Conservation (phyloP, 2,113 vertebrate species). For the Ictalurus furcatus region DNA sequence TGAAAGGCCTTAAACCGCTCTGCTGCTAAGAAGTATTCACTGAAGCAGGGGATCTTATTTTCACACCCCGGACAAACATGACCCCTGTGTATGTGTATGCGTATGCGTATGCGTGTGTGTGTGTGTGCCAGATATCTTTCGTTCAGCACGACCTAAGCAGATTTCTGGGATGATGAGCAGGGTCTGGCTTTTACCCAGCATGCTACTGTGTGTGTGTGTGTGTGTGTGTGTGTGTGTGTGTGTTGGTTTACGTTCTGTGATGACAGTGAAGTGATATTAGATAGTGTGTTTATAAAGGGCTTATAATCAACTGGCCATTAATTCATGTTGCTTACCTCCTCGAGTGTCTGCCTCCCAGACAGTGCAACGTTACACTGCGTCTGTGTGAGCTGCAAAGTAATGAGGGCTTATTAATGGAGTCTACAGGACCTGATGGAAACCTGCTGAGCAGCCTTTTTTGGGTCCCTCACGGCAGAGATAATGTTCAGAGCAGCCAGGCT, state of each 20-base stretch:
- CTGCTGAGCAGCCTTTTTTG: conserved; percentile 62
- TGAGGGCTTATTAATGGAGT: conserved; percentile 68
- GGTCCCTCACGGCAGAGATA: conserved; percentile 48
- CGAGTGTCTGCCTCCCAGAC: conserved; percentile 65
- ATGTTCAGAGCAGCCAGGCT: conserved; percentile 50
- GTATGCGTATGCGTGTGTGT: conserved; percentile 27
- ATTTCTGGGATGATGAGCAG: conserved; percentile 74
- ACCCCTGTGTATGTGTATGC: conserved; percentile 65
- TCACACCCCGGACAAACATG: conserved; percentile 76
- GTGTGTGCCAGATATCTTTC: conserved; percentile 73
- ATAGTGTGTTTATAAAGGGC: conserved; percentile 70
- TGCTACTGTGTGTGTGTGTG: conserved; percentile 53
- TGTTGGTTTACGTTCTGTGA: conserved; percentile 35
- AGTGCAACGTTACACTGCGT: conserved; percentile 64
- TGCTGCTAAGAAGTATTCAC: conserved; percentile 75
- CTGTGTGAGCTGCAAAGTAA: conserved; percentile 68
- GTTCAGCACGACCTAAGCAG: conserved; percentile 74
- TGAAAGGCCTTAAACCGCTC: conserved; percentile 71
- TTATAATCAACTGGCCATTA: conserved; percentile 76
- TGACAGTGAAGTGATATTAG: conserved; percentile 28
- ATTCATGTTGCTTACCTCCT: conserved; percentile 62
- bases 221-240: conserved; percentile 60
- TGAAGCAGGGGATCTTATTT: conserved; percentile 79
- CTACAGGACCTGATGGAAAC: conserved; percentile 66
- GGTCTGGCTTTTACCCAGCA: conserved; percentile 64